Evolutionary conservation across 2,797 vertebrate genomes (phyloP), one percentile per base, ranked within the genome.

Genomic region (Aplochiton taeniatus): DNA sequence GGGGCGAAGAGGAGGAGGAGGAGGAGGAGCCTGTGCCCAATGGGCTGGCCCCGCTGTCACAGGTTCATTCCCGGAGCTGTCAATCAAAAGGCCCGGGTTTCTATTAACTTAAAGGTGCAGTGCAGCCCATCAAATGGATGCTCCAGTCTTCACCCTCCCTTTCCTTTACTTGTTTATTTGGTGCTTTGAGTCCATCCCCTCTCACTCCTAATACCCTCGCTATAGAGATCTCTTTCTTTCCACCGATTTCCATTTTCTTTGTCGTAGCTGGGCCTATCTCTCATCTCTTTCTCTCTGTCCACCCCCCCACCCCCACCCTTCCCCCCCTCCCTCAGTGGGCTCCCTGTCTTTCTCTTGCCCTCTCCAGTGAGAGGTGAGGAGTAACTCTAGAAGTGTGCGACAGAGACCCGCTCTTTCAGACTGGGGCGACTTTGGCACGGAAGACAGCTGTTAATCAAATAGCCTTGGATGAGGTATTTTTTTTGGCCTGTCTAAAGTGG

Each of bases 321-420:
- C 70, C 74, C 75, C 62, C 68, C 65, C 78, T 54, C 68, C 87
- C 80, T 88, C 83, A 18, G 80, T 80, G 76, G 85, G 85, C 82
- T 84, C 87, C 81, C 87, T 85, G 70, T 74, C 82, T 89, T 82
- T 86, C 85, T 87, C 73, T 72, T 74, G 80, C 80, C 83, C 57
- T 77, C 77, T 83, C 66, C 73, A 70, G 84, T 86, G 83, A 87
- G 81, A 91, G 88, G 77, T 80, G 79, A 61, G 69, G 70, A 76
- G 90, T 92, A 92, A 92, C 89, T 78, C 84, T 87, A 92, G 91
- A 92, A 90, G 90, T 91, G 91, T 93, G 93, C 76, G 89, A 92
- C 86, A 89, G 79, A 86, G 87, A 82, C 72, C 63, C 57, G 62
- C 74, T 89, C 87, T 90, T 89, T 88, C 80, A 87, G 82, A 64